These are phyloP conservation scores for Ormyrus nitidulus DNA, from an alignment of 2,888 invertebrate species.

Conservation along the genomic window DNA sequence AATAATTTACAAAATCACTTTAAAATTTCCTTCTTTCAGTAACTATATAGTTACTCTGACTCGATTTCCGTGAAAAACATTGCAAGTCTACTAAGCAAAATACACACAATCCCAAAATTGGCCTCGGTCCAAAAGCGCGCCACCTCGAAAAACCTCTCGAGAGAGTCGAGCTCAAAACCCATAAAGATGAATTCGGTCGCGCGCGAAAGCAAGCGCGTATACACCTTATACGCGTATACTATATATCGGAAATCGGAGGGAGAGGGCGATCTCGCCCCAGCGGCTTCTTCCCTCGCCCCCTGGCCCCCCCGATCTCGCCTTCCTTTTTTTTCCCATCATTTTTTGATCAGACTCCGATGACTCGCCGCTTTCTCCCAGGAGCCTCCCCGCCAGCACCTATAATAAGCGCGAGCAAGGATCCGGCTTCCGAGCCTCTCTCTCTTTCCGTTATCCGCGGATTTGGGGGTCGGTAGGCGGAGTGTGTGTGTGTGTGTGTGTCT, in stretches of 20 bases:
- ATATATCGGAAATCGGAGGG: conserved; percentile 41
- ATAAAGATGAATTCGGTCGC: too few relatives aligned
- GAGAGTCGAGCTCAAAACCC: too few relatives aligned
- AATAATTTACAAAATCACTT: too few relatives aligned
- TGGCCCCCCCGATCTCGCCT: background rate
- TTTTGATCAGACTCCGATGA: conserved; percentile 66
- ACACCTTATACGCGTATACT: background rate
- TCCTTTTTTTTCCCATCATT: conserved; percentile 60
- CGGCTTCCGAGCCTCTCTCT: conserved; percentile 3
- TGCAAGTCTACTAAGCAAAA: too few relatives aligned
- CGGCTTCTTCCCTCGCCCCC: conserved; percentile 15
- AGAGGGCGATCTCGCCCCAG: conserved; percentile 46
- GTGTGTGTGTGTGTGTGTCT: too few relatives aligned
- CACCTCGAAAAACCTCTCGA: too few relatives aligned
- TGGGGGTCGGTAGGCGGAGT: conserved; percentile 60
- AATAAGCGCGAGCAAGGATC: conserved; percentile 19
- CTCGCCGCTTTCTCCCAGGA: conserved; percentile 60
- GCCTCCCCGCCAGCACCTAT: conserved; percentile 42
- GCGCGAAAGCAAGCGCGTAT: background rate
- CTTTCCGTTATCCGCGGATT: conserved; percentile 68
- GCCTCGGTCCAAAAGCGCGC: too few relatives aligned
- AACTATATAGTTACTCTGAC: too few relatives aligned
- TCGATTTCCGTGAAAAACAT: too few relatives aligned
- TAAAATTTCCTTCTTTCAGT: too few relatives aligned
- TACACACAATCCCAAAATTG: too few relatives aligned